Evolutionary conservation across 1,140 invertebrate species (phyloP).

Genomic region (Panagrolaimus sp.): DNA sequence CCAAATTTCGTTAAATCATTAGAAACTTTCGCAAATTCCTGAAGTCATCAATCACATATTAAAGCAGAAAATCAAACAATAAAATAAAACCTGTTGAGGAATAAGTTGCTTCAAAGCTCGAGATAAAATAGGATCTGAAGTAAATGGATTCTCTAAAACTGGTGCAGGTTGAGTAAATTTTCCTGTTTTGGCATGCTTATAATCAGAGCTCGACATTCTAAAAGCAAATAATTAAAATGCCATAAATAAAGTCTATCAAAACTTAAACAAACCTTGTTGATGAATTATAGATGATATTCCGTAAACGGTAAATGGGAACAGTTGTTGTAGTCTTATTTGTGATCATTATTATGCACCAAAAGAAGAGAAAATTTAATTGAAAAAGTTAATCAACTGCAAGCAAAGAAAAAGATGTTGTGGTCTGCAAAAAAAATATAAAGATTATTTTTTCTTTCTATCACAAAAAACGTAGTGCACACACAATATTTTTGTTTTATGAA

Average conservation of each 20-base stretch:
- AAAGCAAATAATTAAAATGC: conserved; percentile 15
- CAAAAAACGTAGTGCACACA: too few species aligned
- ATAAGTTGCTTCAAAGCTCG: conserved; percentile 22
- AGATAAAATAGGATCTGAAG: conserved; percentile 37
- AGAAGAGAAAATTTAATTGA: too few species aligned
- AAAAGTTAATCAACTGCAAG: too few species aligned
- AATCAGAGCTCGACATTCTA: conserved; percentile 19
- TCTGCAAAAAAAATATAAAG: too few species aligned
- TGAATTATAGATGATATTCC: background rate
- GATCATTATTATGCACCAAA: background rate
- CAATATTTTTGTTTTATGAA: too few species aligned
- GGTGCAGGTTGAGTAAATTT: conserved; percentile 35
- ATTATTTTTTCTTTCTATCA: too few species aligned
- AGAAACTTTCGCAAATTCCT: conserved; percentile 55
- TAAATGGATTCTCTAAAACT: conserved; percentile 39
- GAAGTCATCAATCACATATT: background rate
- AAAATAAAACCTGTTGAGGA: conserved; percentile 5
- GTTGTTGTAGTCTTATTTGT: conserved; percentile 20
- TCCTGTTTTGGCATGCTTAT: conserved; percentile 42
- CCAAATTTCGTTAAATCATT: conserved; percentile 63
- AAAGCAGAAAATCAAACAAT: background rate
- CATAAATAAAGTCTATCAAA: background rate
- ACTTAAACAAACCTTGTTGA: conserved; percentile 7
- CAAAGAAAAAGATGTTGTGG: too few species aligned
- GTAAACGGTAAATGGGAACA: conserved; percentile 13